phyloP scores from a whole-genome alignment of 1,140 invertebrate species.

The Nylanderia fulva region DNA sequence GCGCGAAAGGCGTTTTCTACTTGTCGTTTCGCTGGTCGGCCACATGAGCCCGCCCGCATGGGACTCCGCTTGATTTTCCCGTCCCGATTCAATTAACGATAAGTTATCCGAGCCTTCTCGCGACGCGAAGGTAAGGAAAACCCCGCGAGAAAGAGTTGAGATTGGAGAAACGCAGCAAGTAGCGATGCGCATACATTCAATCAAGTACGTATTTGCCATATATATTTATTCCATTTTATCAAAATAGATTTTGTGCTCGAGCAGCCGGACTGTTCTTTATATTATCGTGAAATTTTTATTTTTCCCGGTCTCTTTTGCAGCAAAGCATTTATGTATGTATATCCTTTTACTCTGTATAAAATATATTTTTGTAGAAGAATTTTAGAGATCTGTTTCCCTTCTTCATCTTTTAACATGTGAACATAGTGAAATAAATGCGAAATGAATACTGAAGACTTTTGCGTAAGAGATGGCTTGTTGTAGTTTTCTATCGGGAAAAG shows the following conservation, averaged over 20 bases:
- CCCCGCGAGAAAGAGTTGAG: not conserved
- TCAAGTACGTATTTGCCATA: not conserved
- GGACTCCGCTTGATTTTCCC: constrained; percentile 14
- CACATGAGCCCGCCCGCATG: constrained; percentile 32
- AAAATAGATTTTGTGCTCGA: not conserved
- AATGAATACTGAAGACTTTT: constrained; percentile 2
- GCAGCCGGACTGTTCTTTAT: not conserved
- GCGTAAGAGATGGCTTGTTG: constrained; percentile 18
- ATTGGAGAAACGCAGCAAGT: not conserved
- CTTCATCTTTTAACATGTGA: constrained; percentile 3
- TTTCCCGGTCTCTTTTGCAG: not conserved
- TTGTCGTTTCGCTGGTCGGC: constrained; percentile 15
- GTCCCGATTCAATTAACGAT: constrained; percentile 58
- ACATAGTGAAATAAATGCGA: not conserved
- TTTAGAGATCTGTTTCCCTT: not conserved
- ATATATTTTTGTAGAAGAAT: not conserved
- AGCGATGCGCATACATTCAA: not conserved
- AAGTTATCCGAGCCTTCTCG: not conserved
- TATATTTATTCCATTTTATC: not conserved
- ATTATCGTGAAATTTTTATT: constrained; percentile 4
- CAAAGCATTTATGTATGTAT: not conserved
- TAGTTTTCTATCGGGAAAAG: constrained; percentile 35
- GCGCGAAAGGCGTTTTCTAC: constrained; percentile 34
- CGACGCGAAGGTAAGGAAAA: not conserved
- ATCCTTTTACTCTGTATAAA: not conserved